Evolutionary conservation across 2,888 invertebrate genomes (phyloP).

Genomic region (Cantharis rufa): DNA sequence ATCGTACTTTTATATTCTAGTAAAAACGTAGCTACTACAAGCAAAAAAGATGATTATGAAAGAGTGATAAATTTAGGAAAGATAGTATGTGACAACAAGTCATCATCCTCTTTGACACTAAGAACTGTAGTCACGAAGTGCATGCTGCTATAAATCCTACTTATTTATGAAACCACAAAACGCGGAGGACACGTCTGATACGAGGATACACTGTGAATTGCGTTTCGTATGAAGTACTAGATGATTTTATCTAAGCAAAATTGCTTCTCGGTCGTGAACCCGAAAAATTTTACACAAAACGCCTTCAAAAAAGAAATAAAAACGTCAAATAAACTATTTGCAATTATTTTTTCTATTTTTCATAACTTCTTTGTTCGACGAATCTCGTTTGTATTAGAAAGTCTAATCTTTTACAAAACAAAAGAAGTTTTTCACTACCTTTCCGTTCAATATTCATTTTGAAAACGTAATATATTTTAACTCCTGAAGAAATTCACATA

Average conservation of each 20-base stretch:
- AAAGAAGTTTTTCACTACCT: not conserved
- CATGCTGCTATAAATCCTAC: conserved; percentile 55
- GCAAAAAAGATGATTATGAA: conserved; percentile 25
- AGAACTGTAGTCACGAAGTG: conserved; percentile 52
- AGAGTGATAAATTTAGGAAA: conserved; percentile 35
- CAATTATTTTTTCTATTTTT: not conserved
- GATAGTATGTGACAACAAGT: conserved; percentile 48
- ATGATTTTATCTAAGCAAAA: conserved; percentile 36
- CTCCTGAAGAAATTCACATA: not conserved
- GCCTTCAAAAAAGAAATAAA: conserved; percentile 5
- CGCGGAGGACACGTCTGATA: conserved; percentile 47
- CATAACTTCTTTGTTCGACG: not conserved
- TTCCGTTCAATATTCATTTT: not conserved
- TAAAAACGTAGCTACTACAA: conserved; percentile 4
- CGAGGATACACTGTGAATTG: conserved; percentile 43
- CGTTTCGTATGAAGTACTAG: conserved; percentile 35
- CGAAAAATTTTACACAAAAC: conserved; percentile 11
- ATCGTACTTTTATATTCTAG: conserved; percentile 7
- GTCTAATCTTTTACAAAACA: not conserved
- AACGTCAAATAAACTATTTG: conserved; percentile 6
- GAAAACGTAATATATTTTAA: not conserved
- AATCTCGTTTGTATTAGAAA: not conserved
- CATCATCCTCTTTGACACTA: conserved; percentile 49
- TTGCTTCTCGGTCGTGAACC: conserved; percentile 23
- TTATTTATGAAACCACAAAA: conserved; percentile 54